Evolutionary conservation across 2,113 vertebrate genomes (phyloP).

Genomic region (Mystacornis crossleyi): DNA sequence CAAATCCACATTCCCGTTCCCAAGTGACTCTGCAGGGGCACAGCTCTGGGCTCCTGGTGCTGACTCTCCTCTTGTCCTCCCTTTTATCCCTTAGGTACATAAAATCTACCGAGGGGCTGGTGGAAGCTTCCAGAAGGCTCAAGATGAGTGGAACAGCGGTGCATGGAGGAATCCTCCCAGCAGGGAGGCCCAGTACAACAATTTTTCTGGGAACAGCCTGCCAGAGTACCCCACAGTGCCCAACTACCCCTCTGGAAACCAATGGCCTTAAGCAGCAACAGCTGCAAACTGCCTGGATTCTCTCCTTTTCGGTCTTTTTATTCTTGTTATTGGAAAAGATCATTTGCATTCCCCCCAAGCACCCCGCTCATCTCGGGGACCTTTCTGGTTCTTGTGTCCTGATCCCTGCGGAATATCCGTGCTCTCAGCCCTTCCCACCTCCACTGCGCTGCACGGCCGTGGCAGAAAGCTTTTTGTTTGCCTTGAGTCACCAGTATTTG

Average conservation of each 20-base stretch:
- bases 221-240: constrained; percentile 93
- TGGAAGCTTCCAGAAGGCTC: constrained; percentile 89
- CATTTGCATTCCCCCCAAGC: constrained; percentile 4
- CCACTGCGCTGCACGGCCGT: not conserved
- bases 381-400: not conserved
- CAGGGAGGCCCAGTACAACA: constrained; percentile 84
- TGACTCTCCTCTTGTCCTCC: not conserved
- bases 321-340: constrained; percentile 26
- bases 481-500: constrained; percentile 3
- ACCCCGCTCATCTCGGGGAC: not conserved
- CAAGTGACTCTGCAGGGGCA: not conserved
- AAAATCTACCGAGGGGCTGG: constrained; percentile 88
- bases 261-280: constrained; percentile 71
- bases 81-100: constrained; percentile 82
- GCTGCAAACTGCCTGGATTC: constrained; percentile 42
- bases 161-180: constrained; percentile 84
- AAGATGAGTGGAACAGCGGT: constrained; percentile 89
- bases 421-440: not conserved
- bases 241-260: constrained; percentile 80
- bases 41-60: not conserved
- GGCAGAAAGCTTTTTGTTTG: not conserved
- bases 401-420: not conserved
- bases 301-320: constrained; percentile 17
- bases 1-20: rapidly evolving
- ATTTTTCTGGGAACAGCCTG: constrained; percentile 88